Evolutionary conservation across 2,797 vertebrate species (phyloP).

Genomic region (Rhinoraja longicauda): DNA sequence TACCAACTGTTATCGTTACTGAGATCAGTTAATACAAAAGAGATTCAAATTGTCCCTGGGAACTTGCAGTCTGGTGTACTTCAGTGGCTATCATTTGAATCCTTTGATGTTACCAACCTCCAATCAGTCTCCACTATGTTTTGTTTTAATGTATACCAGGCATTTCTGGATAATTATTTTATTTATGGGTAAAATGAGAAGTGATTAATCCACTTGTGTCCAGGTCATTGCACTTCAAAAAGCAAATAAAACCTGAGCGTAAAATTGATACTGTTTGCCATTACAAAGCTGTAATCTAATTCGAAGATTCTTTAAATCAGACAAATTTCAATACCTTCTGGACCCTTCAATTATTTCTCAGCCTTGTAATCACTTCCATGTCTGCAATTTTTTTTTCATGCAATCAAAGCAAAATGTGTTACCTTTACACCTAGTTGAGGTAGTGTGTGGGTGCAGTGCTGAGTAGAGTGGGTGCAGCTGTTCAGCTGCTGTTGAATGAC

Average conservation of each 20-base stretch:
- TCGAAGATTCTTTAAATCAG: neutral
- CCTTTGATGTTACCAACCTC: neutral
- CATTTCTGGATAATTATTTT: neutral
- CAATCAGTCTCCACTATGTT: neutral
- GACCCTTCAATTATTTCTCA: neutral
- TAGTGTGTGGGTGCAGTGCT: neutral
- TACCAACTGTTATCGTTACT: neutral
- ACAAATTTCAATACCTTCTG: neutral
- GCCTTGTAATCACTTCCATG: neutral
- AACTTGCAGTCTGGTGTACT: neutral
- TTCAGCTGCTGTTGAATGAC: neutral
- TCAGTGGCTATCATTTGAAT: neutral
- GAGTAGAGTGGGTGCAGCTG: neutral
- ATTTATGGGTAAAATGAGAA: neutral
- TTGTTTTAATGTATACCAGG: neutral
- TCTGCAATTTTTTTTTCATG: neutral
- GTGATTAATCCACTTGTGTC: neutral
- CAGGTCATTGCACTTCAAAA: neutral
- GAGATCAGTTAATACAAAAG: neutral
- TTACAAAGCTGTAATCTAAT: neutral
- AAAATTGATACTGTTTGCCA: neutral
- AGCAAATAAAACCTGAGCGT: neutral
- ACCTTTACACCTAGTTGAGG: neutral
- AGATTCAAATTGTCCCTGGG: neutral
- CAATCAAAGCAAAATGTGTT: neutral